Percentiles rank a stretch among this genome's conserved stretches.
Evolutionary conservation across 2,113 vertebrate species (phyloP).

Genomic region (Amblyornis subalaris): DNA sequence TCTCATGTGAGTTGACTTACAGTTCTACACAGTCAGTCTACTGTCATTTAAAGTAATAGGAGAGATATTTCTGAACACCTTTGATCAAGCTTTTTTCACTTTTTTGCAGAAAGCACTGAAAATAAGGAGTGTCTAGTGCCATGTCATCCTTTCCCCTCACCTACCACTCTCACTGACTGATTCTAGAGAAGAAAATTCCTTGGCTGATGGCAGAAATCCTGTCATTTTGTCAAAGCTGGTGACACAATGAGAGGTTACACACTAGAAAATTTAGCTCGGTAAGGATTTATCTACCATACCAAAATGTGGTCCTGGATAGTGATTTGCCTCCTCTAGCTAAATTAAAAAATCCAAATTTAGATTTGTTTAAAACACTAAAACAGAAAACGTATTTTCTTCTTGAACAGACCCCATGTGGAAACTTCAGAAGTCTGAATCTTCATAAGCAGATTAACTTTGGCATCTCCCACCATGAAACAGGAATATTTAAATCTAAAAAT

Average conservation of each 20-base stretch:
- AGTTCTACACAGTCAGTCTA: background rate
- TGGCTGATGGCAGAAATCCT: background rate
- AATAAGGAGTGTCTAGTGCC: background rate
- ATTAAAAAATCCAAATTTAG: background rate
- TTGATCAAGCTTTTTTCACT: background rate
- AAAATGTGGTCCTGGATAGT: background rate
- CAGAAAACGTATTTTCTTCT: background rate
- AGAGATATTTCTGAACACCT: background rate
- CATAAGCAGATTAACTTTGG: slow-evolving; percentile 52
- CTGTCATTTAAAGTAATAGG: background rate
- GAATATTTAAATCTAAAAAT: slow-evolving; percentile 65
- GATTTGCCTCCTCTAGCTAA: background rate
- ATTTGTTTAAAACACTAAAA: background rate
- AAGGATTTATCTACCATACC: background rate
- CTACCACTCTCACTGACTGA: background rate
- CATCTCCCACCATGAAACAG: slow-evolving; percentile 45
- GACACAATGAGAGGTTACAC: rapidly evolving
- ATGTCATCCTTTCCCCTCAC: background rate
- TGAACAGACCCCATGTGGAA: slow-evolving; percentile 15
- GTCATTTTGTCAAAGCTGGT: background rate
- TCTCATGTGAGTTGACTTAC: background rate
- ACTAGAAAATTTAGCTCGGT: background rate
- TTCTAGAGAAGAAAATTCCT: background rate
- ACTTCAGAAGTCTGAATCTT: slow-evolving; percentile 37
- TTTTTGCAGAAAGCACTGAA: background rate